phyloP scores from a whole-genome alignment of 2,888 invertebrate genomes.

The Nipponacmea schrenckii region DNA sequence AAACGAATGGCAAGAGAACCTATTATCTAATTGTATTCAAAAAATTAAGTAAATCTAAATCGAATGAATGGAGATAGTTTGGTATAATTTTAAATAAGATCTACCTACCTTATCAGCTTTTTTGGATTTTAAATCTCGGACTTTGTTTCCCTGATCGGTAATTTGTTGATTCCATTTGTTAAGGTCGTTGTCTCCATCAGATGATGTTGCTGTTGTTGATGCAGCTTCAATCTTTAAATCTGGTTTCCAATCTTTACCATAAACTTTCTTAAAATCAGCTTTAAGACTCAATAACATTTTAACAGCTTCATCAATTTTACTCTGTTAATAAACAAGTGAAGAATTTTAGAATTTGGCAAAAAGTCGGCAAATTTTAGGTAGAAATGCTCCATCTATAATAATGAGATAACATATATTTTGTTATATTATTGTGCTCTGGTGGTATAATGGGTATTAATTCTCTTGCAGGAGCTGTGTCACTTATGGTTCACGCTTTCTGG shows the following conservation, averaged over 20 bases:
- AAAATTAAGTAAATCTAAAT: too few species aligned
- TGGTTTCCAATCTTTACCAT: constrained; percentile 77
- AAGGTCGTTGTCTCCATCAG: constrained; percentile 27
- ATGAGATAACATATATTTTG: too few species aligned
- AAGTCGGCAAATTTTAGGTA: too few species aligned
- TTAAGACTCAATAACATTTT: constrained; percentile 77
- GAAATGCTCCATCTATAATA: too few species aligned
- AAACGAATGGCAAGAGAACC: too few species aligned
- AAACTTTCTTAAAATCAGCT: constrained; percentile 78
- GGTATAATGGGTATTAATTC: too few species aligned
- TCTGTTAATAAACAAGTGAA: constrained; percentile 32
- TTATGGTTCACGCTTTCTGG: too few species aligned
- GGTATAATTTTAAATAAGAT: neutral
- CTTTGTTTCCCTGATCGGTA: constrained; percentile 76
- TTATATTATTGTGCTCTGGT: too few species aligned
- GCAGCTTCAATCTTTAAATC: constrained; percentile 19
- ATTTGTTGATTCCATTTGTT: constrained; percentile 67
- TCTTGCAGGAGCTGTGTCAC: too few species aligned
- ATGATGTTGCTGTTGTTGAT: constrained; percentile 16
- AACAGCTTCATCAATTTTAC: constrained; percentile 71
- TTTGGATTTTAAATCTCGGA: constrained; percentile 77
- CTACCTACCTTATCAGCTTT: constrained; percentile 74
- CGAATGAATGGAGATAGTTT: too few species aligned
- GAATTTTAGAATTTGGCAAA: neutral
- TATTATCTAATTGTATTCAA: too few species aligned